phyloP scores from a whole-genome alignment of 2,113 vertebrate genomes.

The Thunnus maccoyii region DNA sequence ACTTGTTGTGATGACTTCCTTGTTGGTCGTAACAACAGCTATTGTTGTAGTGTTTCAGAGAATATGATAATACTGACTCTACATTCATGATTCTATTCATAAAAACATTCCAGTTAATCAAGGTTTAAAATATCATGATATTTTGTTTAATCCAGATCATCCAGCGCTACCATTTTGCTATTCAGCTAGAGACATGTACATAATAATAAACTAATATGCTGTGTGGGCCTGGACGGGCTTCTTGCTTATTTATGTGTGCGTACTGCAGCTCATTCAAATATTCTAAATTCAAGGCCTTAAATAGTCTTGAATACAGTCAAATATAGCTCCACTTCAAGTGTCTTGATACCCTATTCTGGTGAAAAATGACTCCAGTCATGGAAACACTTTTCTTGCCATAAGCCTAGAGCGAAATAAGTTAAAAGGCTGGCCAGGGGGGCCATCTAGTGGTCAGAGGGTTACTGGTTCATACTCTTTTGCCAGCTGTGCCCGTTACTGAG shows the following conservation, averaged over 20 bases:
- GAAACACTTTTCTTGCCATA: background rate
- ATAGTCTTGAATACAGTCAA: background rate
- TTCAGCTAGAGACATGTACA: background rate
- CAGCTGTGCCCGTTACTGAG: background rate
- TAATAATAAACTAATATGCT: background rate
- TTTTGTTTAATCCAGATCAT: background rate
- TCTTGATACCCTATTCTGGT: background rate
- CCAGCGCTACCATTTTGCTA: background rate
- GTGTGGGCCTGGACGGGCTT: background rate
- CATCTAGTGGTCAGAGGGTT: constrained; percentile 61
- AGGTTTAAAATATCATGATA: background rate
- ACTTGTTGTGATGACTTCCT: background rate
- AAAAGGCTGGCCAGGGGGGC: constrained; percentile 23
- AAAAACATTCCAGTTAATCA: background rate
- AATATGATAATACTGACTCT: background rate
- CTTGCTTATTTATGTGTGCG: constrained; percentile 15
- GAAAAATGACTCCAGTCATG: background rate
- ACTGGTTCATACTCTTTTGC: background rate
- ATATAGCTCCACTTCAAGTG: background rate
- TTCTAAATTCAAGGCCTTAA: background rate
- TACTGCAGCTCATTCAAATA: constrained; percentile 20
- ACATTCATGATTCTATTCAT: background rate
- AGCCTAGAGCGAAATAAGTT: background rate
- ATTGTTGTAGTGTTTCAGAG: background rate
- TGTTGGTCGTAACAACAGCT: background rate